A percentile compares a stretch with the other conserved stretches of the same genome.
phyloP scores from a whole-genome alignment of 2,888 invertebrate genomes.

The Conistra vaccinii region DNA sequence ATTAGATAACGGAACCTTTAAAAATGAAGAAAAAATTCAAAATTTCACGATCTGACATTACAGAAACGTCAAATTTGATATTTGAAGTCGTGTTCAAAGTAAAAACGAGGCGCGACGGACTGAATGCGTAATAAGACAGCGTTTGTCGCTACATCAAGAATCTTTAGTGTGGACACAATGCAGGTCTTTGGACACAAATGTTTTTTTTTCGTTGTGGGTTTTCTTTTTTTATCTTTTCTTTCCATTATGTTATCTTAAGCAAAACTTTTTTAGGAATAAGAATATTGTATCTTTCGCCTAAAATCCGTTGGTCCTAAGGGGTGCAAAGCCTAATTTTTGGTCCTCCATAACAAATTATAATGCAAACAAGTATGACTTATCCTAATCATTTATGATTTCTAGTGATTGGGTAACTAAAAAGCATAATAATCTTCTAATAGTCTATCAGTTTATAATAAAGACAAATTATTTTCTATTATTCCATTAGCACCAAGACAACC shows the following conservation, averaged over 20 bases:
- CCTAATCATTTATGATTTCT: neutral
- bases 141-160: constrained; percentile 10
- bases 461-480: neutral
- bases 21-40: constrained; percentile 12
- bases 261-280: neutral
- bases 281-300: neutral
- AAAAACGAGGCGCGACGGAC: constrained; percentile 2
- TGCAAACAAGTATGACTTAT: neutral
- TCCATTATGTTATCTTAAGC: neutral
- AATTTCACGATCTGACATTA: constrained; percentile 34
- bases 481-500: constrained; percentile 7
- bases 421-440: neutral
- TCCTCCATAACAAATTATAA: neutral
- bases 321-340: neutral
- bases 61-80: constrained; percentile 38
- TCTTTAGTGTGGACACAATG: neutral
- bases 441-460: neutral
- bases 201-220: neutral
- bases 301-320: neutral
- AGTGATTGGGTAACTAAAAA: neutral
- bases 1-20: neutral
- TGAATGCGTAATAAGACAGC: constrained; percentile 30
- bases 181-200: neutral
- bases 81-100: constrained; percentile 26
- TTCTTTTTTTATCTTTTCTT: neutral